phyloP scores from a whole-genome alignment of 2,888 invertebrate genomes.

The Polia nebulosa region DNA sequence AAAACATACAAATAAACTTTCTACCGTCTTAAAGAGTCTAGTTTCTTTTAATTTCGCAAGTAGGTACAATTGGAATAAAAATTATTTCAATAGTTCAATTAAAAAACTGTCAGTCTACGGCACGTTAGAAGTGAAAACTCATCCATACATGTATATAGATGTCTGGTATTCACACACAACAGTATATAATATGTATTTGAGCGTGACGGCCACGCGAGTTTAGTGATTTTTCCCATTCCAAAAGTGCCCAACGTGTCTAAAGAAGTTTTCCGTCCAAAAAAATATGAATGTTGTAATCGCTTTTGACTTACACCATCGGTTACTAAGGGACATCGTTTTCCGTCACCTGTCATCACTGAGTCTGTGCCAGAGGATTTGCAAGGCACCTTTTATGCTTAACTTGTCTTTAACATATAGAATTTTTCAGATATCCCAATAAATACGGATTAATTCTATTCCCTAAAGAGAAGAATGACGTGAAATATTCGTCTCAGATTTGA shows the following conservation, averaged over 20 bases:
- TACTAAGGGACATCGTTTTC: slow-evolving; percentile 59
- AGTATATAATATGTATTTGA: no score
- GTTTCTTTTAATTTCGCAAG: slow-evolving; percentile 18
- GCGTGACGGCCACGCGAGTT: no score
- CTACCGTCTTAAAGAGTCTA: slow-evolving; percentile 21
- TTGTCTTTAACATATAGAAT: slow-evolving; percentile 80
- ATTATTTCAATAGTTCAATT: background rate
- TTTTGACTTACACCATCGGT: slow-evolving; percentile 57
- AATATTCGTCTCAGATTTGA: slow-evolving; percentile 44
- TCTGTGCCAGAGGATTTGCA: slow-evolving; percentile 68
- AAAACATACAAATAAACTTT: slow-evolving; percentile 18
- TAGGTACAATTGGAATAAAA: slow-evolving; percentile 9
- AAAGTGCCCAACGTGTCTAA: no score
- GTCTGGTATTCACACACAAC: no score
- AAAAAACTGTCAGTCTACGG: no score
- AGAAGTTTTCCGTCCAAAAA: no score
- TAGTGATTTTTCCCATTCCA: no score
- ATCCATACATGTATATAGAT: no score
- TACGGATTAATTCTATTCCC: slow-evolving; percentile 40
- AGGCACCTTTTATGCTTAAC: slow-evolving; percentile 78
- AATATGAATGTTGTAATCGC: slow-evolving; percentile 21
- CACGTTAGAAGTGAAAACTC: no score
- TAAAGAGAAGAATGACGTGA: slow-evolving; percentile 17
- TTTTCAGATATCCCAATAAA: slow-evolving; percentile 59
- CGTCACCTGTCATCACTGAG: slow-evolving; percentile 71